phyloP scores from a whole-genome alignment of 2,888 invertebrate species.

The Siphlonurus alternatus region DNA sequence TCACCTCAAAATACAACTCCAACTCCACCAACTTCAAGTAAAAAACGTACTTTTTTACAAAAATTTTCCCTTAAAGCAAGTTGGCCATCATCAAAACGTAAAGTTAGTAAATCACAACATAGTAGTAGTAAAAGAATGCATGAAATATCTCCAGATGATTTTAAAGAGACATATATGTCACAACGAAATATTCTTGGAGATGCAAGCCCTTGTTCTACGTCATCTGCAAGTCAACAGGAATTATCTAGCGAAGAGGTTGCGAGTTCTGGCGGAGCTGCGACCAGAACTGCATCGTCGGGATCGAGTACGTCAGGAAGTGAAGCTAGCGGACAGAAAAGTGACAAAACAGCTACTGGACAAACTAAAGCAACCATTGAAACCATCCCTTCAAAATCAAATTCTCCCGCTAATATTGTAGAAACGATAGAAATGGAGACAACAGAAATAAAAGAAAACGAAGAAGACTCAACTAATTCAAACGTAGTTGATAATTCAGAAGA shows the following conservation, averaged over 20 bases:
- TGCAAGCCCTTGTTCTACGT: neutral
- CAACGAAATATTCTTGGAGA: slow-evolving; percentile 4
- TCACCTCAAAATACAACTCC: neutral
- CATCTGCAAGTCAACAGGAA: neutral
- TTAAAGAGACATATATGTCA: slow-evolving; percentile 9
- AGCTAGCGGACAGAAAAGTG: neutral
- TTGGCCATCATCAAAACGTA: slow-evolving; percentile 8
- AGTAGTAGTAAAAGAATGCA: slow-evolving; percentile 1
- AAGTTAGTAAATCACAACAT: neutral
- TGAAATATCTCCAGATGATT: slow-evolving; percentile 8
- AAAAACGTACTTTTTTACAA: slow-evolving; percentile 8
- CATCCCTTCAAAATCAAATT: neutral
- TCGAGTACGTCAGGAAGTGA: neutral
- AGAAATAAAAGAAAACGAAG: neutral
- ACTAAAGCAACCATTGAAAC: neutral
- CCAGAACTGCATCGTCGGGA: neutral
- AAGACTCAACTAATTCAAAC: neutral
- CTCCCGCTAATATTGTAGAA: neutral
- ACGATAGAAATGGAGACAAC: neutral
- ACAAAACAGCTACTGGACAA: no score
- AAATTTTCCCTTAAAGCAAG: slow-evolving; percentile 7
- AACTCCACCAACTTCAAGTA: neutral
- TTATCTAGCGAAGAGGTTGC: slow-evolving; percentile 5
- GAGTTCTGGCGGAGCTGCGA: no score
- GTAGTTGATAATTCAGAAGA: no score